These are phyloP conservation scores for Crepidodera aurea DNA, from an alignment of 2,888 invertebrate genomes.

Conservation along the genomic window DNA sequence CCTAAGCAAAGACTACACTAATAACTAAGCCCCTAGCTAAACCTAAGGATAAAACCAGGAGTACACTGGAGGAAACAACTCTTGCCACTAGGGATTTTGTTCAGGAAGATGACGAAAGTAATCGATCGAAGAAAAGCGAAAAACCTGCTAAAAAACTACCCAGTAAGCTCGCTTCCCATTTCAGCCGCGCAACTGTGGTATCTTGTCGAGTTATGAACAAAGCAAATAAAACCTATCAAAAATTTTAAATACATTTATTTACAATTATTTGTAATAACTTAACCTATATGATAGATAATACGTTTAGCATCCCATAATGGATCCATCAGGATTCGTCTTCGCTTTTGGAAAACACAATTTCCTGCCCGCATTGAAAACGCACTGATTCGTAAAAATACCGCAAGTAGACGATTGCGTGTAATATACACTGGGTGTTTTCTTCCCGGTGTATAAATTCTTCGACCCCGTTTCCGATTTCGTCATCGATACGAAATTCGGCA, in stretches of 20 bases:
- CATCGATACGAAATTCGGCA: constrained; percentile 77
- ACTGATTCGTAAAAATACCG: constrained; percentile 86
- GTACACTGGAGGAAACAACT: too few species aligned
- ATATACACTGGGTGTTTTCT: constrained; percentile 80
- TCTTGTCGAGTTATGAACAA: too few species aligned
- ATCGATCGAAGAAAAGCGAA: too few species aligned
- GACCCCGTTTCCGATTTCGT: constrained; percentile 82
- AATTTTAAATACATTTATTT: constrained; percentile 20
- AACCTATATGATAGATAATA: constrained; percentile 37
- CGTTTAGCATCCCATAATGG: constrained; percentile 68
- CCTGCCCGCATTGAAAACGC: constrained; percentile 80
- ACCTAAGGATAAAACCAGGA: too few species aligned
- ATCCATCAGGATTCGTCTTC: constrained; percentile 79
- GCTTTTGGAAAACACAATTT: constrained; percentile 85
- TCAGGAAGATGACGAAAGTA: too few species aligned
- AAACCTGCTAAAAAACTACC: too few species aligned
- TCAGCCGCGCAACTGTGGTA: too few species aligned
- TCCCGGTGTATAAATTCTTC: constrained; percentile 66
- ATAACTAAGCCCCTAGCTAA: too few species aligned
- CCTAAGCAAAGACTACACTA: too few species aligned
- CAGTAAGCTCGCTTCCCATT: too few species aligned
- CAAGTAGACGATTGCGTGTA: constrained; percentile 88
- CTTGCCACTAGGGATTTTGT: too few species aligned
- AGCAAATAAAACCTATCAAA: too few species aligned
- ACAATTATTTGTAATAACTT: constrained; percentile 26